These are phyloP conservation scores for Microtus ochrogaster DNA, from an alignment of 2,113 vertebrate genomes.

Conservation along the genomic window DNA sequence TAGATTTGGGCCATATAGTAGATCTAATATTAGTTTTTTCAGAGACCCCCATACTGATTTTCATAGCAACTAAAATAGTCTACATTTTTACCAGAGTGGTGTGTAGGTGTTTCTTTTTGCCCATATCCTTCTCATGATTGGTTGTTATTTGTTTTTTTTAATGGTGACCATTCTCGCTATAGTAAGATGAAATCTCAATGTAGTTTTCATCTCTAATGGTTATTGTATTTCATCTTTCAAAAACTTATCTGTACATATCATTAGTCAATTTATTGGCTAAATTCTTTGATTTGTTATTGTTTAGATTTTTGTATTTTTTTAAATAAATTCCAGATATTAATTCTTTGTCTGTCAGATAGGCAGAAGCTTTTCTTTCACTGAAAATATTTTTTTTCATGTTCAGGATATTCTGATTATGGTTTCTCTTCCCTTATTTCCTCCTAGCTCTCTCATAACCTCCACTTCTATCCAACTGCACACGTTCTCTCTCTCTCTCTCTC, in stretches of 20 bases:
- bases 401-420: background rate
- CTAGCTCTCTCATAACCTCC: background rate
- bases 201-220: background rate
- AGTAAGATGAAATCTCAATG: background rate
- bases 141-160: background rate
- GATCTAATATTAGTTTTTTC: background rate
- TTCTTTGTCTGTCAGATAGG: background rate
- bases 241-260: background rate
- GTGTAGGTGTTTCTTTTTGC: background rate
- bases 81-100: background rate
- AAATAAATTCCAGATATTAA: background rate
- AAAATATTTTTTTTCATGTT: background rate
- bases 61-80: background rate
- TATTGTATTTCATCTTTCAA: background rate
- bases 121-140: background rate
- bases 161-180: background rate
- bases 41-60: background rate
- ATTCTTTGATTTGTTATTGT: conserved; percentile 32
- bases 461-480: background rate
- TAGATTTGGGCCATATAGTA: background rate
- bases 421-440: background rate
- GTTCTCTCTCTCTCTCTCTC: background rate
- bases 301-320: background rate
- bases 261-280: background rate
- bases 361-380: background rate